A percentile compares a stretch with the other conserved stretches of the same genome.
These are phyloP conservation scores for Takifugu ocellatus DNA, from an alignment of 2,797 vertebrate species.

Conservation along the genomic window DNA sequence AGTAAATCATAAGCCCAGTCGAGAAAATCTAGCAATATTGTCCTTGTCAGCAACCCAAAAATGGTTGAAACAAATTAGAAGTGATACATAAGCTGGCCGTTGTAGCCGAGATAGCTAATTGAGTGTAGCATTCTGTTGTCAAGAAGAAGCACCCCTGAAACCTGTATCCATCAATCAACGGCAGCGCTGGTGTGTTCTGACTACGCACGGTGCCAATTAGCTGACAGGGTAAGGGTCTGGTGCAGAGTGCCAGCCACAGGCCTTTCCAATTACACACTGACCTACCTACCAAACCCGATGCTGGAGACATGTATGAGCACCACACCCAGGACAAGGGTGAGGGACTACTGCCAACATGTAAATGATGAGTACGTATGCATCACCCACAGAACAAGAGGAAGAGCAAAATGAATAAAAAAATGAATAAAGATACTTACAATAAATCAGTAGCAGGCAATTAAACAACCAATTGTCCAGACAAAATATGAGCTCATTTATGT, in stretches of 20 bases:
- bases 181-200: slow-evolving; percentile 35
- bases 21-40: neutral
- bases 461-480: slow-evolving; percentile 12
- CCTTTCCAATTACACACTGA: slow-evolving; percentile 75
- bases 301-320: slow-evolving; percentile 61
- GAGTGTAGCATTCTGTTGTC: slow-evolving; percentile 65
- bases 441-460: slow-evolving; percentile 13
- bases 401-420: neutral
- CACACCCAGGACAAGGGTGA: slow-evolving; percentile 40
- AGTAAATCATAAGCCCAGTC: slow-evolving; percentile 1
- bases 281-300: slow-evolving; percentile 49
- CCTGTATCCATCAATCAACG: slow-evolving; percentile 73
- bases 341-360: slow-evolving; percentile 26
- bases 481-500: slow-evolving; percentile 8
- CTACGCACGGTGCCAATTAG: slow-evolving; percentile 75
- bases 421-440: neutral
- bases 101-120: slow-evolving; percentile 57
- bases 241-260: slow-evolving; percentile 60
- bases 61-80: slow-evolving; percentile 29
- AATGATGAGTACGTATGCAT: slow-evolving; percentile 40
- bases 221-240: slow-evolving; percentile 61
- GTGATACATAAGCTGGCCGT: slow-evolving; percentile 19
- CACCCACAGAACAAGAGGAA: slow-evolving; percentile 17
- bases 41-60: slow-evolving; percentile 8
- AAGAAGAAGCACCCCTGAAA: slow-evolving; percentile 68